These are phyloP conservation scores for Panurus biarmicus DNA, from an alignment of 2,113 vertebrate species.

Conservation along the genomic window DNA sequence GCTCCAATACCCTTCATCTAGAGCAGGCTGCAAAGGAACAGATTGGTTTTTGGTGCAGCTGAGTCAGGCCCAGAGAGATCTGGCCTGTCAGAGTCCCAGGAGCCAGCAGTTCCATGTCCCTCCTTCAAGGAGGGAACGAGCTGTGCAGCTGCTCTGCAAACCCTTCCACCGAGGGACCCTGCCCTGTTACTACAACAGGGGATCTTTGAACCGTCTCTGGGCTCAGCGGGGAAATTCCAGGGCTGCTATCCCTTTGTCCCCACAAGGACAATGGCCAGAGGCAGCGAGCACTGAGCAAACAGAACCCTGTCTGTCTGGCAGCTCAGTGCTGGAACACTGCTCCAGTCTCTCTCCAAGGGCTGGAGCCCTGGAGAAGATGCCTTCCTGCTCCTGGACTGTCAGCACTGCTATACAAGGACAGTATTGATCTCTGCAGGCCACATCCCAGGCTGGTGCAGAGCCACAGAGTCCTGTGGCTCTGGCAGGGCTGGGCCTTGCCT, in stretches of 20 bases:
- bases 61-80: background rate
- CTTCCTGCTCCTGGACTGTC: background rate
- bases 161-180: background rate
- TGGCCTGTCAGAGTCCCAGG: background rate
- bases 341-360: background rate
- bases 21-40: background rate
- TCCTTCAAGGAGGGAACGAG: background rate
- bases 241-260: background rate
- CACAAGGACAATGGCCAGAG: background rate
- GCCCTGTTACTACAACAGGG: background rate
- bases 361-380: background rate
- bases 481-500: background rate
- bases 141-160: background rate
- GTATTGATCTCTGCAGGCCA: background rate
- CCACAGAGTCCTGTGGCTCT: background rate
- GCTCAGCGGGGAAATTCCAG: slow-evolving; percentile 4
- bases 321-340: background rate
- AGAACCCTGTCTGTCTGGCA: slow-evolving; percentile 19
- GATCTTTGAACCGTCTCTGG: background rate
- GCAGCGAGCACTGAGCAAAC: background rate
- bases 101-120: background rate
- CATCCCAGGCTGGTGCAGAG: background rate
- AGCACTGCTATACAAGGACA: background rate
- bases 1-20: background rate
- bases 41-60: background rate